These are phyloP conservation scores for Eristalis tenax DNA, from an alignment of 2,888 invertebrate genomes.

Conservation along the genomic window DNA sequence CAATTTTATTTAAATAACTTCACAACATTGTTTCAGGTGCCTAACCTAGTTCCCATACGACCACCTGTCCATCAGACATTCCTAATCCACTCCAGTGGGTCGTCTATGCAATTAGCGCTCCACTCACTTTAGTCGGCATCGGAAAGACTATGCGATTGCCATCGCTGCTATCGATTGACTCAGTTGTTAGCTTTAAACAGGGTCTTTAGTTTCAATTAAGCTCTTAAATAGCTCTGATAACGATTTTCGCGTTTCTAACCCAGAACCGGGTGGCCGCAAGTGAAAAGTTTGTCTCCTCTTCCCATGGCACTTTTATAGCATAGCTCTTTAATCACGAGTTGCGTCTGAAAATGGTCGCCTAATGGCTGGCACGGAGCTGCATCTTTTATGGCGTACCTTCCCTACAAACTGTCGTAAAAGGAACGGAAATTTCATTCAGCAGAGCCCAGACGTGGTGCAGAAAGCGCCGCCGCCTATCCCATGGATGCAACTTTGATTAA, in stretches of 20 bases:
- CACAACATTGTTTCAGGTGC: conserved; percentile 2
- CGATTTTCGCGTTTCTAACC: not conserved
- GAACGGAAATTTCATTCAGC: conserved; percentile 26
- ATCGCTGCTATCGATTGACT: not conserved
- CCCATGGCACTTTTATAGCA: not conserved
- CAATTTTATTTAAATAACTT: conserved; percentile 31
- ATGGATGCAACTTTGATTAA: conserved; percentile 54
- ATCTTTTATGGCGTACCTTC: conserved; percentile 35
- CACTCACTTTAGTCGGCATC: conserved; percentile 17
- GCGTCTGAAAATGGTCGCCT: conserved; percentile 44
- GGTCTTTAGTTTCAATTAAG: conserved; percentile 33
- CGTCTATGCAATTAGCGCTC: conserved; percentile 41
- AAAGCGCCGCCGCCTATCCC: conserved; percentile 1
- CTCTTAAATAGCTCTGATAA: not conserved
- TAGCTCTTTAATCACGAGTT: conserved; percentile 9
- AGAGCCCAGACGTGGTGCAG: conserved; percentile 21
- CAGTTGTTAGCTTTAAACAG: conserved; percentile 17
- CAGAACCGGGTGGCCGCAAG: not conserved
- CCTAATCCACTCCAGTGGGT: conserved; percentile 1
- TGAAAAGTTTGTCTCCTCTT: not conserved
- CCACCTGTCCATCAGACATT: conserved; percentile 6
- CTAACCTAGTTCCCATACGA: conserved; percentile 36
- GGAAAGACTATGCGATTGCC: conserved; percentile 9
- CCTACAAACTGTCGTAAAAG: conserved; percentile 30
- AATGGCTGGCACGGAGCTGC: conserved; percentile 16